Base-by-base conservation (phyloP, 2,797 vertebrate species). In the Lophius americanus region DNA sequence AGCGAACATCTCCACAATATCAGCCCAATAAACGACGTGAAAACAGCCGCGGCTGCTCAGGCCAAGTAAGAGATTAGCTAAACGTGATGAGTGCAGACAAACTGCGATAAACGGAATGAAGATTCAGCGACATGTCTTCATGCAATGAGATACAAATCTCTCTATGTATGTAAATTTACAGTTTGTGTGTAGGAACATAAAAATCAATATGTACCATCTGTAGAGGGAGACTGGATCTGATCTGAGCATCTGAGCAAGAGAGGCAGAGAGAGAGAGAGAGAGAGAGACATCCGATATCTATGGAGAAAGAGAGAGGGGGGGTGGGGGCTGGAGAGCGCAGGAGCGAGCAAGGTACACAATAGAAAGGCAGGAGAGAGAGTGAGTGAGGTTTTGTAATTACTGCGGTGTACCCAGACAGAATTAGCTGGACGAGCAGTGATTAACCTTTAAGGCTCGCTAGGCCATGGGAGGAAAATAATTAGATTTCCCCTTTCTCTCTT, bases 401-500 rank as follows among this genome's bases (percentile, higher is more conserved):
- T 87, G 80, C 82, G 80, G 88, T 88, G 83, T 79, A 75, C 81
- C 82, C 83, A 83, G 85, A 83, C 85, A 85, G 77, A 86, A 88
- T 92, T 91, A 85, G 84, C 84, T 84, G 76, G 84, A 86, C 76
- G 85, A 90, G 90, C 90, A 89, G 88, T 92, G 92, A 93, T 93
- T 93, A 91, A 93, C 92, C 92, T 93, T 92, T 92, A 91, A 89
- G 89, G 88, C 85, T 89, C 71, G 70, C 86, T 79, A 84, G 82
- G 86, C 88, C 86, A 89, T 72, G 60, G 83, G 84, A 92, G 85
- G 77, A 78, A 88, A 92, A 92, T 93, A 91, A 93, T 93, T 90
- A 91, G 83, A 92, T 89, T 87, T 68, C 44, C 64, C 54, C 64
- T 49, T 48, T 48, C 65, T 35, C 42, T 54, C 50, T 49, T 53